Evolutionary conservation across 2,797 vertebrate species (phyloP), one percentile per base, ranked within the genome.

Genomic region (Dromococcyx pavoninus): DNA sequence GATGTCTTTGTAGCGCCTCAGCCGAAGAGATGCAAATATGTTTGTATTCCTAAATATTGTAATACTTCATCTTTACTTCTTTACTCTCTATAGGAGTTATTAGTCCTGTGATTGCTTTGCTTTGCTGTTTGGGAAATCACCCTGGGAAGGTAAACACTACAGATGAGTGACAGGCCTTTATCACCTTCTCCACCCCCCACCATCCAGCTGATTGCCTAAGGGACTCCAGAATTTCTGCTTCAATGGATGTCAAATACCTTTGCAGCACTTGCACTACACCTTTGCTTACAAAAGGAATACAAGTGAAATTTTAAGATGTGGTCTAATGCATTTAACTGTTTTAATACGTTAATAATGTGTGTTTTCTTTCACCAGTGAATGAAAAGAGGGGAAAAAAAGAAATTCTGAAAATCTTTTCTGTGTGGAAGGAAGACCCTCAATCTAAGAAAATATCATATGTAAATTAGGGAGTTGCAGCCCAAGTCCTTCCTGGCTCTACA

Each of bases 31-130:
- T 58, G 51, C 69, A 87, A 89, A 92, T 83, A 62, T 18, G 48
- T 75, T 87, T 92, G 43, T 95, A 77, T 83, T 91, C 46, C 81
- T 92, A 91, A 96, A 79, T 82, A 91, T 37, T 57, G 25, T 78
- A 83, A 83, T 66, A 78, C 30, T 83, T 94, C 7, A 7, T 58
- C 43, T 87, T 41, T 61, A 84, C 22, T 82, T 77, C 71, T 86
- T 91, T 92, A 57, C n/a, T 77, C 87, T 94, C 85, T 5, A 28
- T 51, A 93, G 64, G 32, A 3, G 1, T 61, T 89, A 75, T 93
- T 95, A 96, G 72, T 35, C 17, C 33, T 50, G 30, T 27, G 89
- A 71, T 66, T 78, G 35, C 78, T 33, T 18, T 53, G 51, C 56
- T 86, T 83, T 86, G 28, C 48, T 82, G 24, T 86, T 78, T 67